phyloP scores from a whole-genome alignment of 2,888 invertebrate species.

The Phanerotoma sp. region DNA sequence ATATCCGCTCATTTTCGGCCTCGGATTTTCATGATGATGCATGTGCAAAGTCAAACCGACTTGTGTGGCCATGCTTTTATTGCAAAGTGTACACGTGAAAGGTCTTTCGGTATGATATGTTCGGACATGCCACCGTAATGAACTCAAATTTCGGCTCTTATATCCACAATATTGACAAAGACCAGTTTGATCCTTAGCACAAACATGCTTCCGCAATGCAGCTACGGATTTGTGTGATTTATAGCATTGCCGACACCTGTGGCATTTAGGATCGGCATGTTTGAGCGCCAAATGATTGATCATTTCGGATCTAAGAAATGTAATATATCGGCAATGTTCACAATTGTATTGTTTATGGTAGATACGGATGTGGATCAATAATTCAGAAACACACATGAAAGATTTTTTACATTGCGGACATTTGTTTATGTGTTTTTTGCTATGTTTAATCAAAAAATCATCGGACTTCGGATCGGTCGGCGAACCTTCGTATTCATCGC shows the following conservation, averaged over 20 bases:
- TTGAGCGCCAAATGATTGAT: neutral
- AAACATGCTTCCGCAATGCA: slow-evolving; percentile 8
- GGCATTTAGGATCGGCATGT: neutral
- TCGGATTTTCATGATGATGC: slow-evolving; percentile 19
- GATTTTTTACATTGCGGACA: slow-evolving; percentile 28
- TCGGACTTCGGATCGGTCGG: neutral
- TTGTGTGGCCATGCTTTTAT: neutral
- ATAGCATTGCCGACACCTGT: slow-evolving; percentile 10
- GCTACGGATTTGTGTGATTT: no score
- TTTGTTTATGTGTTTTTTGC: slow-evolving; percentile 30
- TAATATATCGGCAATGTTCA: neutral
- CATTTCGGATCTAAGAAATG: neutral
- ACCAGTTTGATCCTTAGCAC: neutral
- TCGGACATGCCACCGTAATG: slow-evolving; percentile 41
- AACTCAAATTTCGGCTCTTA: slow-evolving; percentile 42
- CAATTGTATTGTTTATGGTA: neutral
- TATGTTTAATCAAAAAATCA: slow-evolving; percentile 18
- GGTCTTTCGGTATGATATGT: slow-evolving; percentile 37
- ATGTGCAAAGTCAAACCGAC: slow-evolving; percentile 22
- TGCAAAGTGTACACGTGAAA: slow-evolving; percentile 42
- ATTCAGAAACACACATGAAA: neutral
- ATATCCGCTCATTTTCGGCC: slow-evolving; percentile 16
- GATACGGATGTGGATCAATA: neutral
- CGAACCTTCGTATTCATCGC: neutral
- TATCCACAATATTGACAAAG: slow-evolving; percentile 37